Conservation (phyloP, 2,797 vertebrate genomes). For the Peromyscus melanophrys region DNA sequence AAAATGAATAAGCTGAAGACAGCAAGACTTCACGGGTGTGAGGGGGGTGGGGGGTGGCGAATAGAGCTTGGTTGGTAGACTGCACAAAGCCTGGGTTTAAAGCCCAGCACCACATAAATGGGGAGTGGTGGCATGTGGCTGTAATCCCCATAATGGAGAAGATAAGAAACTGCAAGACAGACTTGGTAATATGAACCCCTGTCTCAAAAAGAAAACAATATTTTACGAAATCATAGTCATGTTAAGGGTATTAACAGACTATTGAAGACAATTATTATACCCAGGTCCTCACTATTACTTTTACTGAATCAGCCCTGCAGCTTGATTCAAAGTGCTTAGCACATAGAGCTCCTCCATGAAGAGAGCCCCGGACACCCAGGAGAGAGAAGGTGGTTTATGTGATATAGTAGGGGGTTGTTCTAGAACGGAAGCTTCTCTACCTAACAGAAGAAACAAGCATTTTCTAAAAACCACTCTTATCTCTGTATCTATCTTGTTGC, state of each 20-base stretch:
- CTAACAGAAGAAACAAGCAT: not conserved
- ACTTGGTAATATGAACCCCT: not conserved
- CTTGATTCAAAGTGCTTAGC: not conserved
- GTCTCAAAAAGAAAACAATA: not conserved
- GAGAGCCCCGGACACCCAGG: not conserved
- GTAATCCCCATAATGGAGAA: not conserved
- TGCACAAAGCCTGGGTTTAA: not conserved
- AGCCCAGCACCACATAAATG: not conserved
- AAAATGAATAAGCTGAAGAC: not conserved
- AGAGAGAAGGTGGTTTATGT: fast-evolving
- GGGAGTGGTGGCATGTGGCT: not conserved
- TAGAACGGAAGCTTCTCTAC: not conserved
- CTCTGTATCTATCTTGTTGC: not conserved
- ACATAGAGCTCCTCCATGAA: not conserved
- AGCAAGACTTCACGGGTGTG: not conserved
- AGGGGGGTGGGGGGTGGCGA: too few relatives aligned
- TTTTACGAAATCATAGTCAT: not conserved
- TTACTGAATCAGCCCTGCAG: not conserved
- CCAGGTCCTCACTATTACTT: not conserved
- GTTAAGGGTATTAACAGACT: not conserved
- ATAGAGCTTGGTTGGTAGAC: not conserved
- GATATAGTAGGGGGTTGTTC: not conserved
- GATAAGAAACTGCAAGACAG: not conserved
- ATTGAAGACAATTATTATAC: not conserved
- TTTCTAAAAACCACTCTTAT: not conserved